Evolutionary conservation across 2,113 vertebrate species (phyloP), one percentile per base, ranked within the genome.

Genomic region (Zapornia atra): DNA sequence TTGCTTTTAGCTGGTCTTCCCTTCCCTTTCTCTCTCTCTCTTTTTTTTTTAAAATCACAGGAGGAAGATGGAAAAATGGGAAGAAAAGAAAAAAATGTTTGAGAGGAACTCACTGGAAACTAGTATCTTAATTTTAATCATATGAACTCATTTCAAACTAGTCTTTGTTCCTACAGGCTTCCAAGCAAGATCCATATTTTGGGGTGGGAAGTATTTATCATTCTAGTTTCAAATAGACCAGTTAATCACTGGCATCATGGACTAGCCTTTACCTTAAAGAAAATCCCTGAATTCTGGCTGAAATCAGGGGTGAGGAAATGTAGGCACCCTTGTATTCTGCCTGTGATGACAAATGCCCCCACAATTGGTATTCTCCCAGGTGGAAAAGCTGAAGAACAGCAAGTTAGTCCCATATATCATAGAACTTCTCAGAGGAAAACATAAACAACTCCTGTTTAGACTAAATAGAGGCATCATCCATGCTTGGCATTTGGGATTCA

Each of bases 391-490:
- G 51, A 88, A 66, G 40, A 76, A 18, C 14, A 63, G 22, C 26
- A 51, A 36, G 56, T 56, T 21, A 28, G 28, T 48, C 33, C 16
- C 6, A 29, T 5, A 33, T 12, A 65, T 26, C 9, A 15, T 42
- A 5, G 1, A 77, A 10, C 7, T 84, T 82, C 48, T 61, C 42
- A 72, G 40, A 88, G 40, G 73, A 50, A 24, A 51, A 8, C 12
- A 21, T 1, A 0, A 75, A 34, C 36, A 51, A 9, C 18, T 51
- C 29, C 48, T 2, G 0, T 33, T 69, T 28, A 44, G 25, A 20
- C 26, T 46, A 12, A 51, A 51, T 4, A 16, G 28, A 60, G 26
- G 6, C n/a, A 48, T 33, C 28, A 33, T 31, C 40, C 24, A 20
- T n/a, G 31, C 44, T 60, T 33, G 38, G 65, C 10, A 5, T 64